These are phyloP conservation scores for Aix galericulata DNA, from an alignment of 2,113 vertebrate genomes.

Conservation along the genomic window DNA sequence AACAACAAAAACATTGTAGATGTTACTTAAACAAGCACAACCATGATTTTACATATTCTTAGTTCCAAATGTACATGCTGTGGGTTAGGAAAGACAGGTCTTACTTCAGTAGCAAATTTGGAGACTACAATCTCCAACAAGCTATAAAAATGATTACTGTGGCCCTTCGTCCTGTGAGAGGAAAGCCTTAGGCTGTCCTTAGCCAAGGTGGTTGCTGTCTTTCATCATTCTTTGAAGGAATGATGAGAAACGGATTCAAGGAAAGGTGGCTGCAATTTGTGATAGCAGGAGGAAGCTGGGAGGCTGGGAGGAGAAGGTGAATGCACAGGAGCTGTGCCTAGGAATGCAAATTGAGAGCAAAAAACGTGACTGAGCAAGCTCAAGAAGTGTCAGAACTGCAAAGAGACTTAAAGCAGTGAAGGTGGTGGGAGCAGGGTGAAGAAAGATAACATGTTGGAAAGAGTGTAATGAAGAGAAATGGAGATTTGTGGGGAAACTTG, in stretches of 20 bases:
- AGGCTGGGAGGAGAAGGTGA: background rate
- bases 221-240: background rate
- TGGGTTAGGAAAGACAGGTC: background rate
- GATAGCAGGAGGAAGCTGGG: background rate
- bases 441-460: background rate
- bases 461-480: background rate
- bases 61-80: background rate
- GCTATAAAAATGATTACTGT: background rate
- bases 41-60: background rate
- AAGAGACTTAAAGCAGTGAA: background rate
- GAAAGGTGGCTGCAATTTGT: background rate
- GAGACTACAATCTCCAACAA: background rate
- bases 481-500: background rate
- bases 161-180: background rate
- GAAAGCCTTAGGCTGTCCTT: background rate
- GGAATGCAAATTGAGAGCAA: background rate
- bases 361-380: no score
- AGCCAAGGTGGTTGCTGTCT: background rate
- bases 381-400: background rate
- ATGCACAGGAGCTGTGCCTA: background rate
- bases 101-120: background rate
- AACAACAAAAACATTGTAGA: accelerated
- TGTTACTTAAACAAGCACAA: background rate
- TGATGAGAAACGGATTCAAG: background rate
- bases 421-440: background rate